These are phyloP conservation scores for Rotaria magnacalcarata DNA, from an alignment of 2,888 invertebrate species.

Conservation along the genomic window DNA sequence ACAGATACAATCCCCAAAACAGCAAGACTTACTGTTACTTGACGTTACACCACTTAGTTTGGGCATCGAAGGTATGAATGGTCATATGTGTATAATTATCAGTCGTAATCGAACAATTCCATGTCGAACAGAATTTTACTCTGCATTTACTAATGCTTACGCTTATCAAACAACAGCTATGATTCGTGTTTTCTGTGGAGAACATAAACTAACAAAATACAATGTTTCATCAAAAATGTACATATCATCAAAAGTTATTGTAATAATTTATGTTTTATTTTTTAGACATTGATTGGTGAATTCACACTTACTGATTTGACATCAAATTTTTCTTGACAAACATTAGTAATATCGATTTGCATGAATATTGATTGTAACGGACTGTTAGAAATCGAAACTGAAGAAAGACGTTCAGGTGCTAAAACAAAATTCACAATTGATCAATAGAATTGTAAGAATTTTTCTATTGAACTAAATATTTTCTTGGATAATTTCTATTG, in stretches of 20 bases:
- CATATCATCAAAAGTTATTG: neutral
- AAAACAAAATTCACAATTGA: neutral
- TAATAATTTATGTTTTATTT: neutral
- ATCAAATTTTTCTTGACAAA: neutral
- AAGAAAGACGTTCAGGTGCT: neutral
- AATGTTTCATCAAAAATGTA: neutral
- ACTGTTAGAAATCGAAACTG: neutral
- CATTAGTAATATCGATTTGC: neutral
- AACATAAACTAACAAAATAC: constrained; percentile 30
- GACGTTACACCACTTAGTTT: neutral
- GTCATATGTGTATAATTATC: neutral
- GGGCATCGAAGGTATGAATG: neutral
- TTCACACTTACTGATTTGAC: neutral
- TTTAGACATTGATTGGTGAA: neutral
- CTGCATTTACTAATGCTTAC: constrained; percentile 4
- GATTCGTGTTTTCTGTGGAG: neutral
- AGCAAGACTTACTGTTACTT: neutral
- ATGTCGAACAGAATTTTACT: neutral
- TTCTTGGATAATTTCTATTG: too few species aligned
- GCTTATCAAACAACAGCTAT: neutral
- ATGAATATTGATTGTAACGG: neutral
- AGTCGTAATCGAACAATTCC: neutral
- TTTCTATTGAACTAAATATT: neutral
- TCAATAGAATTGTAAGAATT: neutral
- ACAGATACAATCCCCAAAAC: neutral